Evolutionary conservation across 2,113 vertebrate species (phyloP).

Genomic region (Dasypus novemcinctus): DNA sequence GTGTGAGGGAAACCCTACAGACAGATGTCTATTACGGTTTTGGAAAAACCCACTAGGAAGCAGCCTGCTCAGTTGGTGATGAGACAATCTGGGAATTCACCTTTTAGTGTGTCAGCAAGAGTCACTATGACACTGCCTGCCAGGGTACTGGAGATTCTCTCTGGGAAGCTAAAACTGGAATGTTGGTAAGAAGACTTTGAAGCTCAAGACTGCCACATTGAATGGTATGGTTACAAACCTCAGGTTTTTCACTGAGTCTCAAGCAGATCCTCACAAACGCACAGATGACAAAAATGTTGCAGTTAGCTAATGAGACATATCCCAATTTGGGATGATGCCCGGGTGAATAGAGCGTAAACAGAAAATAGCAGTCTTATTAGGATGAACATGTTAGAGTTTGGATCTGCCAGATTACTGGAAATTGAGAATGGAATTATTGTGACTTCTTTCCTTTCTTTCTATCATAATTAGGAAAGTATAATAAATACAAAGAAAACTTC

Average conservation of each 20-base stretch:
- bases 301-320: not conserved
- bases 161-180: not conserved
- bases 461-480: not conserved
- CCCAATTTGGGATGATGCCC: not conserved
- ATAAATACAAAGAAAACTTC: not conserved
- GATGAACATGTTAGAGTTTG: not conserved
- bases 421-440: not conserved
- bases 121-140: not conserved
- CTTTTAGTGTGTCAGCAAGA: not conserved
- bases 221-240: not conserved
- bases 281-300: not conserved
- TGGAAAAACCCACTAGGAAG: not conserved
- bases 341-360: not conserved
- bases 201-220: not conserved
- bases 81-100: not conserved
- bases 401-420: not conserved
- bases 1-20: not conserved
- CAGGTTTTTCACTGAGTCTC: not conserved
- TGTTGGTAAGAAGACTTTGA: not conserved
- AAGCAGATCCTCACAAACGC: not conserved
- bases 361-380: not conserved
- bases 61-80: not conserved
- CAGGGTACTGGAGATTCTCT: not conserved
- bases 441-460: not conserved
- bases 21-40: not conserved